phyloP scores from a whole-genome alignment of 1,140 invertebrate species.

The Nilaparvata lugens region DNA sequence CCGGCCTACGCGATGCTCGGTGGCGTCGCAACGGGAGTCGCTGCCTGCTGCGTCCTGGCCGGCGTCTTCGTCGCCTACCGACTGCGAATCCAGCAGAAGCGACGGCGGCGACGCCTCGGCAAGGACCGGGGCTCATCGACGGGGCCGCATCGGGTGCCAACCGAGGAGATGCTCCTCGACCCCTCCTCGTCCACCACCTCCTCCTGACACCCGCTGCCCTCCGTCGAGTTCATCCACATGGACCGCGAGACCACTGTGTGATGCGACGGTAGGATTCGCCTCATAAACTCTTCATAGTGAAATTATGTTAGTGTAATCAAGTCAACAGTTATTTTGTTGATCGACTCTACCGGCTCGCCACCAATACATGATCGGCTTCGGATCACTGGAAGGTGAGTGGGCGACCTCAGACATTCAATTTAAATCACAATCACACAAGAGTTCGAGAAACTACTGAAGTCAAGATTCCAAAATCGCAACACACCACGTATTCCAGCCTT shows the following conservation, averaged over 20 bases:
- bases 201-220: slow-evolving; percentile 76
- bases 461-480: no score
- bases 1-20: slow-evolving; percentile 43
- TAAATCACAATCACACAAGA: no score
- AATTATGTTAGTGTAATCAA: no score
- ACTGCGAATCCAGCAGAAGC: slow-evolving; percentile 39
- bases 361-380: no score
- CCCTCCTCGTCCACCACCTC: slow-evolving; percentile 36
- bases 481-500: no score
- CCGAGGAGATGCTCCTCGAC: slow-evolving; percentile 48
- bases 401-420: no score
- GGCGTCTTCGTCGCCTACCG: slow-evolving; percentile 27
- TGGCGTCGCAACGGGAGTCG: slow-evolving; percentile 43
- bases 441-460: no score
- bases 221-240: slow-evolving; percentile 81
- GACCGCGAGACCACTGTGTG: slow-evolving; percentile 80
- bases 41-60: slow-evolving; percentile 42
- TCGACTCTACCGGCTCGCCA: no score
- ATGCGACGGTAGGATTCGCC: no score
- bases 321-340: no score
- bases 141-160: slow-evolving; percentile 34
- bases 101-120: slow-evolving; percentile 23
- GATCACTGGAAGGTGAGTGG: no score
- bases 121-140: slow-evolving; percentile 12
- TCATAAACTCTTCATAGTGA: background rate